Percentiles rank a stretch among this genome's conserved stretches.
phyloP scores from a whole-genome alignment of 1,140 invertebrate species.

The Cydia amplana region DNA sequence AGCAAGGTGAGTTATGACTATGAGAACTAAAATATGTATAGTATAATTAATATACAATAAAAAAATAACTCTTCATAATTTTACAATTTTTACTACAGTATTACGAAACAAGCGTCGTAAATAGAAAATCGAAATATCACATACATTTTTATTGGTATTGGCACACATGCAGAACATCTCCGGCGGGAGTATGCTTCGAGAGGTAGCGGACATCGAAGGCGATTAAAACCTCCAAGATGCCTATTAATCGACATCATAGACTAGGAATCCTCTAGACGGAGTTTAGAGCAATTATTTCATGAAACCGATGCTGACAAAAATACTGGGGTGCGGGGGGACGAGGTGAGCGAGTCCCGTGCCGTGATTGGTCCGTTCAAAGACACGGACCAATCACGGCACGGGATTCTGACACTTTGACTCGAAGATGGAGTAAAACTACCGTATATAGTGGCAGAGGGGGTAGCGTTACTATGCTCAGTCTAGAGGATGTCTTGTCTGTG shows the following conservation, averaged over 20 bases:
- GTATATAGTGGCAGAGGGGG: too few relatives aligned
- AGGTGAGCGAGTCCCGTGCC: too few relatives aligned
- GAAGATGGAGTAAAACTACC: too few relatives aligned
- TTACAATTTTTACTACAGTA: neutral
- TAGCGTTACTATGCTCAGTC: too few relatives aligned
- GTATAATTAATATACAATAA: constrained; percentile 26
- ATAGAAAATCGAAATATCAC: constrained; percentile 15
- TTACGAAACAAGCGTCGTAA: constrained; percentile 5
- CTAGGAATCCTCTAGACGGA: too few relatives aligned
- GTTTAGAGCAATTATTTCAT: too few relatives aligned
- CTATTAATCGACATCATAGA: neutral
- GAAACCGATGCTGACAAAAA: too few relatives aligned
- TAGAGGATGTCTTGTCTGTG: too few relatives aligned
- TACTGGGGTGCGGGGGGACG: too few relatives aligned
- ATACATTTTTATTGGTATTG: constrained; percentile 23
- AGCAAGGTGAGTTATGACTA: neutral
- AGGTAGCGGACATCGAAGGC: neutral
- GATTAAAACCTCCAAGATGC: neutral
- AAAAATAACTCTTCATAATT: constrained; percentile 10
- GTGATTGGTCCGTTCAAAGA: too few relatives aligned
- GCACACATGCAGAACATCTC: constrained; percentile 20
- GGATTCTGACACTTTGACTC: too few relatives aligned
- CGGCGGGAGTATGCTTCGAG: neutral
- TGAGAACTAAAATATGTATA: constrained; percentile 10
- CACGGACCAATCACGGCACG: too few relatives aligned